Evolutionary conservation across 2,888 invertebrate species (phyloP).

Genomic region (Lycaena phlaeas): DNA sequence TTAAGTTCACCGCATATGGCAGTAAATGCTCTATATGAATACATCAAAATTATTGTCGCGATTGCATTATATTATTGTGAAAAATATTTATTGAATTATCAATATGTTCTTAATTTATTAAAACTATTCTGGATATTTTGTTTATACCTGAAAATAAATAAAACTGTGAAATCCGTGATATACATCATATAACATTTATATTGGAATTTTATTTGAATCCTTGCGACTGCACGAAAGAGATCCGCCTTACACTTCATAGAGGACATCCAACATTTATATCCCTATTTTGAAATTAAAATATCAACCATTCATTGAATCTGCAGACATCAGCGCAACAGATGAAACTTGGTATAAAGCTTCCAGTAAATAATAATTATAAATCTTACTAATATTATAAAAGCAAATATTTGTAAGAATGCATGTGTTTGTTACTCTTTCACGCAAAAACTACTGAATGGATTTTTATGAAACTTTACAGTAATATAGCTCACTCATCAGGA

Average conservation of each 20-base stretch:
- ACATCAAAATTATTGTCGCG: slow-evolving; percentile 52
- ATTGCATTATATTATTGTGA: slow-evolving; percentile 54
- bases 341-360: too few relatives aligned
- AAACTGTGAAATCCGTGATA: slow-evolving; percentile 73
- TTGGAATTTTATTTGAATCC: slow-evolving; percentile 49
- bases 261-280: too few relatives aligned
- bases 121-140: slow-evolving; percentile 66
- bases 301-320: too few relatives aligned
- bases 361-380: too few relatives aligned
- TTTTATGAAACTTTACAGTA: too few relatives aligned
- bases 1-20: slow-evolving; percentile 55
- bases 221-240: neutral
- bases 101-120: slow-evolving; percentile 67
- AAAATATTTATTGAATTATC: slow-evolving; percentile 68
- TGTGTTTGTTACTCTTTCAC: too few relatives aligned
- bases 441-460: too few relatives aligned
- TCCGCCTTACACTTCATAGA: slow-evolving; percentile 14
- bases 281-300: too few relatives aligned
- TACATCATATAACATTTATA: slow-evolving; percentile 69
- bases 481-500: too few relatives aligned
- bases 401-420: too few relatives aligned
- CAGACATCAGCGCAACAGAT: too few relatives aligned
- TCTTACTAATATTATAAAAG: too few relatives aligned
- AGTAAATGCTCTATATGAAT: slow-evolving; percentile 38
- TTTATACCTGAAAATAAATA: slow-evolving; percentile 68